Evolutionary conservation across 2,113 vertebrate genomes (phyloP).

Genomic region (Pteropus alecto): DNA sequence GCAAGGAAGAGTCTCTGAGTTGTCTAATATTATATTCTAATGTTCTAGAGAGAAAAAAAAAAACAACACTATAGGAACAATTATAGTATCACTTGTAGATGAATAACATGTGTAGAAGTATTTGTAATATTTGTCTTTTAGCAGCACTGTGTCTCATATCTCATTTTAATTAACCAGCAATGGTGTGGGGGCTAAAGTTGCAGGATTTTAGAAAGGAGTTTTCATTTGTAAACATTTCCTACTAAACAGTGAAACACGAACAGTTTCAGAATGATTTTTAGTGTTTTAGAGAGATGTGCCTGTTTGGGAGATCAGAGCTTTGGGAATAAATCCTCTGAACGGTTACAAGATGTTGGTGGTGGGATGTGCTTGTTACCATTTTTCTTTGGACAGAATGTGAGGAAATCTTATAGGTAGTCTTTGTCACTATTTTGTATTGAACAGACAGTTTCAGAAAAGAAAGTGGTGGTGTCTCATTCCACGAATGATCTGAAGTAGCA

Average conservation of each 20-base stretch:
- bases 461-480: constrained; percentile 67
- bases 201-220: background rate
- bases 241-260: background rate
- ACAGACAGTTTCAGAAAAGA: constrained; percentile 64
- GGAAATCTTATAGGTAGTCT: constrained; percentile 52
- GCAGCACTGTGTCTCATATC: background rate
- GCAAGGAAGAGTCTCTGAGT: constrained; percentile 41
- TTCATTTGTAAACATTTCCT: background rate
- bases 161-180: background rate
- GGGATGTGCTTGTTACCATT: background rate
- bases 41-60: constrained; percentile 7
- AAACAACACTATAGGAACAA: background rate
- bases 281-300: background rate
- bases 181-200: background rate
- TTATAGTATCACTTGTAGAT: background rate
- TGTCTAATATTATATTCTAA: constrained; percentile 26
- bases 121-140: background rate
- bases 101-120: background rate
- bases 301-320: background rate
- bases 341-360: background rate
- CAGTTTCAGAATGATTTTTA: background rate
- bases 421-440: background rate
- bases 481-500: constrained; percentile 62
- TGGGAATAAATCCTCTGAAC: background rate
- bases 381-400: constrained; percentile 33